Percentiles rank a stretch among this genome's conserved stretches.
These are phyloP conservation scores for Liopterus haemorrhoidalis DNA, from an alignment of 2,888 invertebrate species.

Conservation along the genomic window DNA sequence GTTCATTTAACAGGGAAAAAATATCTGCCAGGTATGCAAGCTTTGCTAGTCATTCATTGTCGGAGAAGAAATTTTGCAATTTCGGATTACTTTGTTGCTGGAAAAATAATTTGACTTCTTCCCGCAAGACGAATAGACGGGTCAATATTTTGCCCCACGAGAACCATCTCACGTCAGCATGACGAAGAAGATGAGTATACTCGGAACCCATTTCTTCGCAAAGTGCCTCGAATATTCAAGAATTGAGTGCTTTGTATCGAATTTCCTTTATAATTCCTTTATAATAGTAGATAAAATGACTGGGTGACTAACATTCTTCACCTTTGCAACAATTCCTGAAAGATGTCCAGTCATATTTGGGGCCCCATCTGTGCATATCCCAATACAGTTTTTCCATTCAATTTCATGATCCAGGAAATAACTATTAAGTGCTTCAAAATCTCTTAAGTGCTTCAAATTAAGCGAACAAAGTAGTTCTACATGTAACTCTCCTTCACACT, in stretches of 20 bases:
- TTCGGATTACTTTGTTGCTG: slow-evolving; percentile 18
- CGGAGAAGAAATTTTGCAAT: slow-evolving; percentile 17
- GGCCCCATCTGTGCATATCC: slow-evolving; percentile 19
- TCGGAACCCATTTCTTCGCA: slow-evolving; percentile 23
- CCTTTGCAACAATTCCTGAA: slow-evolving; percentile 13
- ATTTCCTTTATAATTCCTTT: slow-evolving; percentile 21
- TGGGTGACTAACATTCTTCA: slow-evolving; percentile 12
- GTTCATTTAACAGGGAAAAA: slow-evolving; percentile 19
- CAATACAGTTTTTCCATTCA: slow-evolving; percentile 21
- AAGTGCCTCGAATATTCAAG: slow-evolving; percentile 18
- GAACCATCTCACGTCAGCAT: slow-evolving; percentile 26
- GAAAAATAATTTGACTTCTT: slow-evolving; percentile 21
- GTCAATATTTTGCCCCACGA: slow-evolving; percentile 24
- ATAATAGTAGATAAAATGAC: slow-evolving; percentile 16
- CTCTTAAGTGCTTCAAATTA: slow-evolving; percentile 13
- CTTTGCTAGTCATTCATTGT: slow-evolving; percentile 18
- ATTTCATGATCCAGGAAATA: slow-evolving; percentile 16
- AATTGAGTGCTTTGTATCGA: slow-evolving; percentile 17
- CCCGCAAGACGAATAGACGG: slow-evolving; percentile 15
- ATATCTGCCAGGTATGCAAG: slow-evolving; percentile 20
- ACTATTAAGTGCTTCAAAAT: slow-evolving; percentile 20
- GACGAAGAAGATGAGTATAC: slow-evolving; percentile 22
- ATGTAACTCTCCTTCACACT: slow-evolving; percentile 17
- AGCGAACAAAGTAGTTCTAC: slow-evolving; percentile 24
- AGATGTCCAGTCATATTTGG: slow-evolving; percentile 14